These are phyloP conservation scores for Bombus impatiens DNA, from an alignment of 1,140 invertebrate genomes.

Conservation along the genomic window DNA sequence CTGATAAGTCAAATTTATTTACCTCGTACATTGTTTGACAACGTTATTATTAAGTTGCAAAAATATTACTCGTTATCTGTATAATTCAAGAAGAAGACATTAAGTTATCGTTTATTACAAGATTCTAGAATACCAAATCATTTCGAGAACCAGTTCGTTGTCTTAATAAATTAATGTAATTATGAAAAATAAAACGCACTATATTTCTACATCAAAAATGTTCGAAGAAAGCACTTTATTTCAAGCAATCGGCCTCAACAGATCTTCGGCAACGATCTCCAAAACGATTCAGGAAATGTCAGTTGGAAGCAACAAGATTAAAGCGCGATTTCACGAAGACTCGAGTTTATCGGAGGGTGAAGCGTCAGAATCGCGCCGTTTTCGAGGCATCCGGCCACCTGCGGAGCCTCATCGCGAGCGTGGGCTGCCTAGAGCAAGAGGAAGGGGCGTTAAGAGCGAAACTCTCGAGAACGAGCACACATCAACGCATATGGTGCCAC, in stretches of 20 bases:
- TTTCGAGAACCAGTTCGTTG: too few species aligned
- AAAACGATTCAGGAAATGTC: too few species aligned
- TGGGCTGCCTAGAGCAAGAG: background rate
- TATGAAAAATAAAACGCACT: background rate
- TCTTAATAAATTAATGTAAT: background rate
- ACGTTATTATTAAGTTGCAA: too few species aligned
- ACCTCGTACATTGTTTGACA: too few species aligned
- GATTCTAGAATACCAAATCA: too few species aligned
- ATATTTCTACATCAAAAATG: background rate
- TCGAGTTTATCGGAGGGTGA: background rate
- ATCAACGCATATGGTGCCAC: constrained; percentile 13
- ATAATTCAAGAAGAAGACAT: too few species aligned
- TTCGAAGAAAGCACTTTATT: background rate
- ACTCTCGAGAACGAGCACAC: background rate
- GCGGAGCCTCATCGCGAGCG: constrained; percentile 32
- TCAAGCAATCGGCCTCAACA: background rate
- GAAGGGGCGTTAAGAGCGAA: background rate
- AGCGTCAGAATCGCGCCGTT: background rate
- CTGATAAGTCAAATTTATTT: too few species aligned
- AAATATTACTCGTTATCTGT: too few species aligned
- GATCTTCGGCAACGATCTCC: background rate
- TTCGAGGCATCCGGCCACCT: constrained; percentile 43
- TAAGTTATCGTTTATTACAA: too few species aligned
- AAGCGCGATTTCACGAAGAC: background rate
- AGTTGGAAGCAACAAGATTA: background rate